Percentiles rank a stretch among this genome's conserved stretches.
phyloP scores from a whole-genome alignment of 2,888 invertebrate species.

The Amiota mariae region DNA sequence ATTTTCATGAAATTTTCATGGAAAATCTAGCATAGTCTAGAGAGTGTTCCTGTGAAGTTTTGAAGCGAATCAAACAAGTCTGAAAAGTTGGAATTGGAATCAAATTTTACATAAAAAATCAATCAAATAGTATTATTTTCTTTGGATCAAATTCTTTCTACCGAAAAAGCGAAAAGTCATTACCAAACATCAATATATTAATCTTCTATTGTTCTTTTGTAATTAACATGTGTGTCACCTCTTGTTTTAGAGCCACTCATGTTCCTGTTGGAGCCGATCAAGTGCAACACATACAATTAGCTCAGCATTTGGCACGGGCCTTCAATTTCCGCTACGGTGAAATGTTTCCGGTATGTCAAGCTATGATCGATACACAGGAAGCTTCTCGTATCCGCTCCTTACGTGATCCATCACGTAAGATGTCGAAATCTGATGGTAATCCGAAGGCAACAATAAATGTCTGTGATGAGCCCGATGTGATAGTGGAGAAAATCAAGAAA shows the following conservation, averaged over 20 bases:
- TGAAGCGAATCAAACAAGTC: too few species aligned
- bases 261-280: constrained; percentile 98
- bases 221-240: too few species aligned
- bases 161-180: background rate
- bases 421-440: constrained; percentile 96
- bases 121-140: too few species aligned
- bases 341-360: constrained; percentile 85
- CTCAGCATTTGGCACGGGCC: constrained; percentile 84
- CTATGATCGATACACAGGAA: constrained; percentile 76
- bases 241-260: constrained; percentile 81
- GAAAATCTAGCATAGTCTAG: too few species aligned
- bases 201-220: background rate
- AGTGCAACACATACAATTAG: constrained; percentile 88
- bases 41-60: too few species aligned
- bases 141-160: too few species aligned
- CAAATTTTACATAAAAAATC: too few species aligned
- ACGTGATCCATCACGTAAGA: constrained; percentile 90
- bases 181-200: background rate
- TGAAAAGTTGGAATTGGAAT: too few species aligned
- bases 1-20: too few species aligned
- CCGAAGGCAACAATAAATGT: constrained; percentile 85
- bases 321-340: constrained; percentile 86
- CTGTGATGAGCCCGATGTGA: constrained; percentile 81
- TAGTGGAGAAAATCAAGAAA: constrained; percentile 85
- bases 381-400: constrained; percentile 84